A percentile compares a stretch with the other conserved stretches of the same genome.
Conservation (phyloP, 2,888 invertebrate genomes). For the Euplagia quadripunctaria region DNA sequence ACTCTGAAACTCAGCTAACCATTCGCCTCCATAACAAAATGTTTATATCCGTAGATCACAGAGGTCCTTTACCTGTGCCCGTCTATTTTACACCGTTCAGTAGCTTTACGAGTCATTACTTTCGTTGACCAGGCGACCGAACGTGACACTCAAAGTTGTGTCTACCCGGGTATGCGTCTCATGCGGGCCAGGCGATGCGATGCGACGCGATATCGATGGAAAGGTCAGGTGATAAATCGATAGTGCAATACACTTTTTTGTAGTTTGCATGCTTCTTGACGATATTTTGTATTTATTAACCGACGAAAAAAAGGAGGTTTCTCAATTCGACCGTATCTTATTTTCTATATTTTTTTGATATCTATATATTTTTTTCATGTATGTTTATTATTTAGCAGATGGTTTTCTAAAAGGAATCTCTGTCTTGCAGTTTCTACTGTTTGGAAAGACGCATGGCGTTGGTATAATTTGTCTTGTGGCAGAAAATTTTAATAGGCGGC, state of each 20-base stretch:
- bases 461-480: no score
- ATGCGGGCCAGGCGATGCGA: slow-evolving; percentile 28
- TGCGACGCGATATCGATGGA: slow-evolving; percentile 16
- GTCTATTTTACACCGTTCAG: slow-evolving; percentile 75
- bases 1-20: not conserved
- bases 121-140: slow-evolving; percentile 77
- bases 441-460: no score
- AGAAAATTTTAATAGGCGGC: no score
- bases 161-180: slow-evolving; percentile 21
- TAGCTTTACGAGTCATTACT: slow-evolving; percentile 83
- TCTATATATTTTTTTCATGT: no score
- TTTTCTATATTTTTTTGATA: no score
- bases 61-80: slow-evolving; percentile 64
- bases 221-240: slow-evolving; percentile 23
- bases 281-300: no score
- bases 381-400: no score
- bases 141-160: slow-evolving; percentile 68
- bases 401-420: no score
- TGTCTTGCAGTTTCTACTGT: no score
- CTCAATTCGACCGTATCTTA: no score
- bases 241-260: slow-evolving; percentile 10
- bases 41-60: slow-evolving; percentile 30
- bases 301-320: no score
- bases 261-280: no score
- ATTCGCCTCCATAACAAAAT: slow-evolving; percentile 17